A percentile compares a stretch with the other conserved stretches of the same genome.
Conservation (phyloP, 2,113 vertebrate species). For the Ahaetulla prasina region DNA sequence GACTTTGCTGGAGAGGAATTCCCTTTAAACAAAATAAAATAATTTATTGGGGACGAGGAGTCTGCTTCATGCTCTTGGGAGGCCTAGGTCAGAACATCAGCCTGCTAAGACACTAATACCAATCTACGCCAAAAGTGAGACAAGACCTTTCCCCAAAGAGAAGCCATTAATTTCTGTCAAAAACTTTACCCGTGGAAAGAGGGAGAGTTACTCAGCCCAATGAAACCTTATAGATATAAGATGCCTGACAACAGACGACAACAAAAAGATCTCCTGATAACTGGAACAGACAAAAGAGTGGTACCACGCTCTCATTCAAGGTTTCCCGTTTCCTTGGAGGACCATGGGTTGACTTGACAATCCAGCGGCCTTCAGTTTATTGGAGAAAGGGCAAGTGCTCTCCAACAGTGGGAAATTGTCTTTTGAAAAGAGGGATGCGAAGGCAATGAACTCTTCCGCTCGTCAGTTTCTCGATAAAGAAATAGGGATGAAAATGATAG, state of each 20-base stretch:
- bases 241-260: background rate
- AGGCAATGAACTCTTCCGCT: background rate
- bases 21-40: no score
- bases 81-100: no score
- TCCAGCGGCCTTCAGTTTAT: background rate
- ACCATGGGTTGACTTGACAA: background rate
- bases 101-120: background rate
- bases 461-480: background rate
- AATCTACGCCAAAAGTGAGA: background rate
- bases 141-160: background rate
- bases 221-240: background rate
- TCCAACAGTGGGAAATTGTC: background rate
- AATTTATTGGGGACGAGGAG: no score
- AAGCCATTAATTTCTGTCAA: background rate
- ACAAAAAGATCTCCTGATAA: background rate
- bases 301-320: background rate
- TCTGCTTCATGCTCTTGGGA: no score
- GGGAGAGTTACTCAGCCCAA: background rate
- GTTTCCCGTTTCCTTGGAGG: background rate
- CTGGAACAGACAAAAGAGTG: background rate
- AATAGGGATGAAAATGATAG: rapidly evolving
- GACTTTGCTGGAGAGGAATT: no score
- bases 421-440: background rate
- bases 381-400: background rate
- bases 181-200: background rate